These are phyloP conservation scores for Brenthis daphne DNA, from an alignment of 2,888 invertebrate genomes.

Conservation along the genomic window DNA sequence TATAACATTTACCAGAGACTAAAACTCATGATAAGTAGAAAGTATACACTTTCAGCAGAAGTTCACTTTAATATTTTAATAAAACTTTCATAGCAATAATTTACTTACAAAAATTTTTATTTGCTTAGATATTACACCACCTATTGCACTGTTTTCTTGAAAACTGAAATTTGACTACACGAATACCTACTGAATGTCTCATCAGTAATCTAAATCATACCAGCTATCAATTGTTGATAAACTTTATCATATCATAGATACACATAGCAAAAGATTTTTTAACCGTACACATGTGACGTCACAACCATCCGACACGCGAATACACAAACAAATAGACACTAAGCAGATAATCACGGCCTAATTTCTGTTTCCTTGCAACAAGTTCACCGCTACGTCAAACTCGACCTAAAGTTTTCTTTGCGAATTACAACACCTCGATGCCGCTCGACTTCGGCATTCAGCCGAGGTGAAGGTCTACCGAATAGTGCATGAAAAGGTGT, in stretches of 20 bases:
- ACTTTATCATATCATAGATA: slow-evolving; percentile 68
- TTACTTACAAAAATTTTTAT: slow-evolving; percentile 19
- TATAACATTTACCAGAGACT: no score
- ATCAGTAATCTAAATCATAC: slow-evolving; percentile 51
- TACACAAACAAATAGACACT: slow-evolving; percentile 55
- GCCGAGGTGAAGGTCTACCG: slow-evolving; percentile 43
- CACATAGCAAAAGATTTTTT: slow-evolving; percentile 63
- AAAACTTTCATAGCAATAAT: not conserved
- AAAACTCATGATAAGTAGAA: no score
- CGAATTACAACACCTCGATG: slow-evolving; percentile 10
- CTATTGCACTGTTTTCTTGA: slow-evolving; percentile 23
- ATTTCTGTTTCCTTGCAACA: slow-evolving; percentile 53
- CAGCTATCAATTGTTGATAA: slow-evolving; percentile 63
- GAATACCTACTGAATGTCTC: slow-evolving; percentile 16
- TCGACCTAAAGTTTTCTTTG: slow-evolving; percentile 47
- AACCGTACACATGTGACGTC: slow-evolving; percentile 66
- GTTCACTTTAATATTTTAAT: no score
- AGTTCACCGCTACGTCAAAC: slow-evolving; percentile 53
- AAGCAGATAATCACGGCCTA: slow-evolving; percentile 55
- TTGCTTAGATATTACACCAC: slow-evolving; percentile 10
- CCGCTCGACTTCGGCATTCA: slow-evolving; percentile 23
- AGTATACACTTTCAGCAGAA: no score
- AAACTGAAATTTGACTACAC: slow-evolving; percentile 24
- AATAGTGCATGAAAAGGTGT: slow-evolving; percentile 46
- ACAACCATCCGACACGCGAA: slow-evolving; percentile 60